Evolutionary conservation across 2,113 vertebrate genomes (phyloP).

Genomic region (Platichthys stellatus): DNA sequence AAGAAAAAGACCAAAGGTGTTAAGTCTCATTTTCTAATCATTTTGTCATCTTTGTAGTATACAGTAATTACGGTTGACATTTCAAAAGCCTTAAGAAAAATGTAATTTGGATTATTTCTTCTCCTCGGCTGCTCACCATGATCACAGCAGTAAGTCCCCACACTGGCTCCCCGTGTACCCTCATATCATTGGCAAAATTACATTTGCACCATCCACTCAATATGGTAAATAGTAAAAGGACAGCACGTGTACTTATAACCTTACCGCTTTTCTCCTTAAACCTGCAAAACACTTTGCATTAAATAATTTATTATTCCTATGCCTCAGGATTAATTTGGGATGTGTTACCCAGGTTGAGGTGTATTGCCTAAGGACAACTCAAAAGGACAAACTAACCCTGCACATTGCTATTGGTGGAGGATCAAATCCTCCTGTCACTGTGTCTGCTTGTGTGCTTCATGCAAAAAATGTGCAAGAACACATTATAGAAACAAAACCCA

Average conservation of each 20-base stretch:
- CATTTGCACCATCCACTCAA: background rate
- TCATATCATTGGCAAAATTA: background rate
- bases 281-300: too few relatives aligned
- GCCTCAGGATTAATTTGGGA: background rate
- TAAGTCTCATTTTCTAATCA: slow-evolving; percentile 32
- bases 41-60: slow-evolving; percentile 8
- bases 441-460: too few relatives aligned
- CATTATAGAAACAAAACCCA: too few relatives aligned
- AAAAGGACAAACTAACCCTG: background rate
- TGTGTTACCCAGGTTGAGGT: background rate
- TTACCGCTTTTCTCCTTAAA: too few relatives aligned
- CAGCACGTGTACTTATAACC: background rate
- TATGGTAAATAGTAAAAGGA: background rate
- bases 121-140: background rate
- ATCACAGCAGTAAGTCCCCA: slow-evolving; percentile 1
- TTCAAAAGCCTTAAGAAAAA: slow-evolving; percentile 33
- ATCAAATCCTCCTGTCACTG: background rate
- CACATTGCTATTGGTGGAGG: background rate
- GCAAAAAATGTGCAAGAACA: too few relatives aligned
- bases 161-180: background rate
- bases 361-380: background rate
- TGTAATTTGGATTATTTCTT: slow-evolving; percentile 6
- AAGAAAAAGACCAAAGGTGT: background rate
- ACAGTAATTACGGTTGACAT: slow-evolving; percentile 44
- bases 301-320: background rate